A percentile compares a stretch with the other conserved stretches of the same genome.
These are phyloP conservation scores for Boleophthalmus pectinirostris DNA, from an alignment of 2,113 vertebrate genomes.

Conservation along the genomic window DNA sequence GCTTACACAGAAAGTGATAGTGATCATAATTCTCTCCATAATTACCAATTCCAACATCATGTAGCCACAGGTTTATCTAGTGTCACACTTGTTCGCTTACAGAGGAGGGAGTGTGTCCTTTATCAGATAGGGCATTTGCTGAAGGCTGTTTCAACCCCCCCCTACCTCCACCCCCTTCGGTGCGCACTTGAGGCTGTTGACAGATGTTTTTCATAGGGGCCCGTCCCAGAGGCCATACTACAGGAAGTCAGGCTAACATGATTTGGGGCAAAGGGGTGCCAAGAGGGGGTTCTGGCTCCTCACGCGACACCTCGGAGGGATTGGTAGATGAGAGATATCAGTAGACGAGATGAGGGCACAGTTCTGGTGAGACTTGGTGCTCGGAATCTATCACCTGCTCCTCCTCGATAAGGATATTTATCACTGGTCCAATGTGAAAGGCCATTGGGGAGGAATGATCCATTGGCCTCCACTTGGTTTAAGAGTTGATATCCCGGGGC, in stretches of 20 bases:
- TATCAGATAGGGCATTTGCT: conserved; percentile 56
- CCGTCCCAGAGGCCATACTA: conserved; percentile 58
- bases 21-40: conserved; percentile 66
- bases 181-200: conserved; percentile 72
- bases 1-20: conserved; percentile 55
- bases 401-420: conserved; percentile 72
- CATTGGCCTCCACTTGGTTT: conserved; percentile 32
- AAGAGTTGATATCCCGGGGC: conserved; percentile 37
- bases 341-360: conserved; percentile 59
- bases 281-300: conserved; percentile 51
- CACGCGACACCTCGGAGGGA: conserved; percentile 54
- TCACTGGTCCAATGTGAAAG: conserved; percentile 56
- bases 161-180: conserved; percentile 55
- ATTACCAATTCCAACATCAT: conserved; percentile 65
- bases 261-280: conserved; percentile 69
- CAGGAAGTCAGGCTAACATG: conserved; percentile 71
- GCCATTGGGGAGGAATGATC: conserved; percentile 38
- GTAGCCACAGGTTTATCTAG: conserved; percentile 48
- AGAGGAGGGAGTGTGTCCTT: conserved; percentile 35
- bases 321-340: conserved; percentile 75
- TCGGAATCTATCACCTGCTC: conserved; percentile 74
- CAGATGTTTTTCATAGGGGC: conserved; percentile 76
- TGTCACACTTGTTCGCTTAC: conserved; percentile 39
- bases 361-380: conserved; percentile 52
- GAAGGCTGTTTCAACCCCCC: conserved; percentile 45